phyloP scores from a whole-genome alignment of 2,113 vertebrate genomes.

The Psophia crepitans region DNA sequence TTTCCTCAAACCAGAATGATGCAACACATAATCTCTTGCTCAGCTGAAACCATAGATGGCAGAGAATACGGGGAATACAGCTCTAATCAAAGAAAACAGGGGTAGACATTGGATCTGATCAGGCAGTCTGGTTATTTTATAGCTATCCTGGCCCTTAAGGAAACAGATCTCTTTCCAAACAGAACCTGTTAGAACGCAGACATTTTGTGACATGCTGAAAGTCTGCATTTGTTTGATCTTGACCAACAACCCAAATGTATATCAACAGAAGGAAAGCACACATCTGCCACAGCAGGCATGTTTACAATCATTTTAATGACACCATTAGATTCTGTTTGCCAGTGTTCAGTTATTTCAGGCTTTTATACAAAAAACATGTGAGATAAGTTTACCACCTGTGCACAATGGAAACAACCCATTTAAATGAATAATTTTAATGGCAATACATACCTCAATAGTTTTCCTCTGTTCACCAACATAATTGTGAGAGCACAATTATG shows the following conservation, averaged over 20 bases:
- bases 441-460: constrained; percentile 5
- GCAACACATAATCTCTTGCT: constrained; percentile 41
- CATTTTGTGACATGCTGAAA: constrained; percentile 65
- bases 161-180: constrained; percentile 68
- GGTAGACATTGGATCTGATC: constrained; percentile 56
- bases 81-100: constrained; percentile 67
- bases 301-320: constrained; percentile 78
- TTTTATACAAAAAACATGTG: constrained; percentile 58
- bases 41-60: constrained; percentile 18
- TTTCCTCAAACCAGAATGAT: constrained; percentile 30
- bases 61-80: constrained; percentile 33
- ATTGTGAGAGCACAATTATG: background rate
- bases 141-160: constrained; percentile 63
- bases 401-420: constrained; percentile 25
- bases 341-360: constrained; percentile 45
- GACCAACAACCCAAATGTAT: constrained; percentile 59
- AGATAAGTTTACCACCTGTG: constrained; percentile 73
- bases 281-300: constrained; percentile 71
- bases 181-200: constrained; percentile 64
- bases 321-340: constrained; percentile 67
- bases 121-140: constrained; percentile 72
- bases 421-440: constrained; percentile 52
- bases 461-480: constrained; percentile 15
- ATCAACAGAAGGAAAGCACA: constrained; percentile 66
- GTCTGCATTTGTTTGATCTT: constrained; percentile 73